These are phyloP conservation scores for Stercorarius parasiticus DNA, from an alignment of 2,113 vertebrate genomes.

Conservation along the genomic window DNA sequence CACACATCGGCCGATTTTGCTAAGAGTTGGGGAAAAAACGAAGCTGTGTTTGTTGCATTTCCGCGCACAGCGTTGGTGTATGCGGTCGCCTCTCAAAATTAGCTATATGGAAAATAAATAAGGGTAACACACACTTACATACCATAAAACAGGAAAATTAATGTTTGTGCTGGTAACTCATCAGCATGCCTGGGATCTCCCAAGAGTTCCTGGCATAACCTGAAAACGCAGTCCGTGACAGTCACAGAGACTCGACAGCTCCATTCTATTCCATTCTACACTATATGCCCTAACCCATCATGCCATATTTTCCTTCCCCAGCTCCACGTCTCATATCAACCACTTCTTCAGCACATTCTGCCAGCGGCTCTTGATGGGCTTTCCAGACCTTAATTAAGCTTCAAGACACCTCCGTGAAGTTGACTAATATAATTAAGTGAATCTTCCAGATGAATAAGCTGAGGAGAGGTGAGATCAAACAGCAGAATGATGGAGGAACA, in stretches of 20 bases:
- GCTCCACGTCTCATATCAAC: background rate
- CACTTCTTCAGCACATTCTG: background rate
- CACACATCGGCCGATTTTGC: background rate
- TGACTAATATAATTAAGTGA: conserved; percentile 47
- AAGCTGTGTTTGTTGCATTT: background rate
- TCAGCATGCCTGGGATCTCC: background rate
- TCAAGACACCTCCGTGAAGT: conserved; percentile 29
- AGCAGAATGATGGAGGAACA: background rate
- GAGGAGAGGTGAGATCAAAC: conserved; percentile 21
- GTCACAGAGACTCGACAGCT: fast-evolving
- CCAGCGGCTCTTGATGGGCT: background rate
- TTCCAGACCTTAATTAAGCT: conserved; percentile 53
- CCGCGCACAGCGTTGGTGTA: fast-evolving
- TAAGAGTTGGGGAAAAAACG: fast-evolving
- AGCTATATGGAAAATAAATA: background rate
- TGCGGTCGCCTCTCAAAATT: background rate
- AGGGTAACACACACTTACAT: fast-evolving
- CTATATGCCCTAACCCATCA: background rate
- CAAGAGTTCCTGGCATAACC: background rate
- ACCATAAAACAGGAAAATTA: background rate
- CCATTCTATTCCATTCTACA: background rate
- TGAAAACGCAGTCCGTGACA: background rate
- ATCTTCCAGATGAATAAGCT: conserved; percentile 31
- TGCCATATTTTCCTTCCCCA: fast-evolving
- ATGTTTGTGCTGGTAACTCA: background rate